These are phyloP conservation scores for Myxocyprinus asiaticus DNA, from an alignment of 2,113 vertebrate species.

Conservation along the genomic window DNA sequence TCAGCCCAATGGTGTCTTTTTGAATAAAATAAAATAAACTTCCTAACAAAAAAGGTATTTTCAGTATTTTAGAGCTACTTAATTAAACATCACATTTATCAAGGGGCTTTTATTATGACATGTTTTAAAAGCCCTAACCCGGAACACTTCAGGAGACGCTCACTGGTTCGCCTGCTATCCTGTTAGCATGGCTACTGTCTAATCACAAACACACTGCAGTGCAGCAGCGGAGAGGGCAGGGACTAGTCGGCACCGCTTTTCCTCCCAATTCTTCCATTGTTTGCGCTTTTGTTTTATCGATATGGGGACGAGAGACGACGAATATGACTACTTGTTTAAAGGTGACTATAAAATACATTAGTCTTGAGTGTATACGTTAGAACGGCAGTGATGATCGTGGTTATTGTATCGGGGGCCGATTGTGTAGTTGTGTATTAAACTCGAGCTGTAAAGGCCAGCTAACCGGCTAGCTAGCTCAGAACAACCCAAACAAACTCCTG, in stretches of 20 bases:
- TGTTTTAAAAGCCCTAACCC: slow-evolving; percentile 9
- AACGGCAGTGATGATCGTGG: not conserved
- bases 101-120: slow-evolving; percentile 21
- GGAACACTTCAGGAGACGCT: slow-evolving; percentile 9
- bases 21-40: no score
- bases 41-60: no score
- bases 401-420: slow-evolving; percentile 1
- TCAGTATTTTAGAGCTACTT: no score
- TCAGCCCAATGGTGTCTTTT: no score
- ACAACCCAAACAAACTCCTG: not conserved
- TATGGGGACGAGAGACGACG: slow-evolving; percentile 96
- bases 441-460: not conserved
- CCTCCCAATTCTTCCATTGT: slow-evolving; percentile 10
- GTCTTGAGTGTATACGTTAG: not conserved
- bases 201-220: slow-evolving; percentile 45
- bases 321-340: slow-evolving; percentile 98
- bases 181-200: slow-evolving; percentile 54
- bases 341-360: slow-evolving; percentile 70
- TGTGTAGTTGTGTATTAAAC: slow-evolving; percentile 11
- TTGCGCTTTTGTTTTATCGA: slow-evolving; percentile 32
- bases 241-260: slow-evolving; percentile 23
- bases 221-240: slow-evolving; percentile 34
- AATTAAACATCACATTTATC: no score
- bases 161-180: slow-evolving; percentile 26
- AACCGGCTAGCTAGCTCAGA: slow-evolving; percentile 1